Percentiles rank a stretch among this genome's conserved stretches.
Conservation (phyloP, 2,113 vertebrate genomes). For the Leptobrachium ailaonicum region DNA sequence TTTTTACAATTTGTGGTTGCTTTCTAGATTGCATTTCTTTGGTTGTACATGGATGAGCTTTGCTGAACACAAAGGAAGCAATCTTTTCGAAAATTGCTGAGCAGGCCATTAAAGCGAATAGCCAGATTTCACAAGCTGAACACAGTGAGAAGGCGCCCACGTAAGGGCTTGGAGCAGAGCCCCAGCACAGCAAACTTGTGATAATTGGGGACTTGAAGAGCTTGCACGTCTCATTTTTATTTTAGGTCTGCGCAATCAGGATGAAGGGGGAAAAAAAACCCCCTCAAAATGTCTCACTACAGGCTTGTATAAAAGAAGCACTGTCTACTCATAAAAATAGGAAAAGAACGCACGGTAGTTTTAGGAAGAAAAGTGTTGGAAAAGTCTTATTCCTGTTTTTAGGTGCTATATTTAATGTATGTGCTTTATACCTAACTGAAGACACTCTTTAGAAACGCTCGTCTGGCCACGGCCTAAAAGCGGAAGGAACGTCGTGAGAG, state of each 20-base stretch:
- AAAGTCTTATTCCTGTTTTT: no score
- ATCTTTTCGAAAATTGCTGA: slow-evolving; percentile 62
- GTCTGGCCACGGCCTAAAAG: no score
- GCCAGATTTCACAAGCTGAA: slow-evolving; percentile 30
- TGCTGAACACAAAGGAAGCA: slow-evolving; percentile 60
- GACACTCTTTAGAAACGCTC: no score
- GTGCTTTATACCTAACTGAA: no score
- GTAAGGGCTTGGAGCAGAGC: slow-evolving; percentile 7
- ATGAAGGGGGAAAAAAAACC: not conserved
- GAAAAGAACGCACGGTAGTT: no score
- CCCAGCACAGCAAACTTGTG: slow-evolving; percentile 14
- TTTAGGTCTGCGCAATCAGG: not conserved
- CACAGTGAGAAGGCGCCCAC: not conserved
- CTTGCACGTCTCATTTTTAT: not conserved
- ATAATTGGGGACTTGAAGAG: slow-evolving; percentile 19
- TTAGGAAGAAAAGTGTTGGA: no score
- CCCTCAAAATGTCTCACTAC: no score
- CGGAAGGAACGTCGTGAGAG: no score
- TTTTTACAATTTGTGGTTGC: slow-evolving; percentile 61
- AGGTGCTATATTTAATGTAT: no score
- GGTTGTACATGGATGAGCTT: slow-evolving; percentile 53
- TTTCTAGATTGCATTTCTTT: slow-evolving; percentile 63
- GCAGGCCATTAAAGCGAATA: slow-evolving; percentile 51
- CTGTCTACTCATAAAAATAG: no score
- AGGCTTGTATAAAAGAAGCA: no score